Evolutionary conservation across 2,797 vertebrate genomes (phyloP), one percentile per base, ranked within the genome.

Genomic region (Alectoris magna): DNA sequence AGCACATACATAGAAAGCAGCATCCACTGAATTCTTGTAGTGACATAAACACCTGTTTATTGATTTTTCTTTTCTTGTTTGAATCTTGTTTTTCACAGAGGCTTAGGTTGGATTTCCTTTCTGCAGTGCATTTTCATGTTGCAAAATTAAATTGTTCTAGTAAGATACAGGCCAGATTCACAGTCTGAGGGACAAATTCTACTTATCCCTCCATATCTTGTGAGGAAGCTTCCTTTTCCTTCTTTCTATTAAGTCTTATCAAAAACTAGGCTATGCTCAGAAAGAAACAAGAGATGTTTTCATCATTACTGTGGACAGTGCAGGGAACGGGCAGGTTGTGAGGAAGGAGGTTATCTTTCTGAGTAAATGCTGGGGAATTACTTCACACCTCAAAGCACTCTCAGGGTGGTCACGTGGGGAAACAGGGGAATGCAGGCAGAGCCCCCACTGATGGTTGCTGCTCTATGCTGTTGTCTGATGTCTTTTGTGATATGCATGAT

Each of bases 251-350:
- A 39, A 16, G 43, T 14, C 11, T 77, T 18, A 19, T 15, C 19
- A 44, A 26, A 83, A 87, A 14, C 4, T 5, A 62, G 23, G 6
- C 11, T 44, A 34, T 3, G 6, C 21, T 68, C 27, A 53, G 60
- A 77, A 43, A 55, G 18, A n/a, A 67, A 46, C 15, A 24, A 51
- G 55, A 72, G 31, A 14, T 67, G 14, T 4, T 48, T 84, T 79
- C n/a, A 8, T 14, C 16, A 5, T 43, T 19, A 6, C 5, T 1
- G 0, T 6, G 56, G n/a, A 9, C 14, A 38, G 46, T 2, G 2
- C 11, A n/a, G 34, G 67, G 29, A 73, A 51, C 29, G 58, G 77
- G 14, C 24, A 36, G 27, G 11, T 6, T 51, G 11, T 10, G 29
- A 59, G 29, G n/a, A 59, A 21, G 26, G 60, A 67, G 13, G 8